A percentile compares a stretch with the other conserved stretches of the same genome.
phyloP scores from a whole-genome alignment of 2,797 vertebrate species.

The Semotilus atromaculatus region DNA sequence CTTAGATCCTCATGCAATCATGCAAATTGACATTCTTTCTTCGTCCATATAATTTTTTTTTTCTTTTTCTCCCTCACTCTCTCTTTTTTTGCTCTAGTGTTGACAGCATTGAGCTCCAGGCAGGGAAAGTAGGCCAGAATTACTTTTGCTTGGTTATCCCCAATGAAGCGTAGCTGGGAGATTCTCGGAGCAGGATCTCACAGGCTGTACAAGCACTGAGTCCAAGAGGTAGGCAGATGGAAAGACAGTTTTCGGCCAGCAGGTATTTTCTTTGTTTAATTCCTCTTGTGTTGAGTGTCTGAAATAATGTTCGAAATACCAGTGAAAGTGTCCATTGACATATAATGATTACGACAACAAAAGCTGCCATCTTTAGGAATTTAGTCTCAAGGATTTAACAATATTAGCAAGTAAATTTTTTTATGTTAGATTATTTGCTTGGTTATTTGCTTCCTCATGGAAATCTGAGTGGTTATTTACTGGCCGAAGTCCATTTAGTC shows the following conservation, averaged over 20 bases:
- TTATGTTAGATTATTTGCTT: not conserved
- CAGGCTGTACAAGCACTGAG: conserved; percentile 49
- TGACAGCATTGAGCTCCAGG: conserved; percentile 70
- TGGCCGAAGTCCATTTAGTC: not conserved
- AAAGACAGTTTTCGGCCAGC: conserved; percentile 77
- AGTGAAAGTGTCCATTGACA: conserved; percentile 52
- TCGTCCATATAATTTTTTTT: conserved; percentile 49
- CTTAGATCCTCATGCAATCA: conserved; percentile 53
- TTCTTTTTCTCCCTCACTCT: conserved; percentile 21
- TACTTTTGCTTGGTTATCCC: conserved; percentile 82
- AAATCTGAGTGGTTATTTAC: not conserved
- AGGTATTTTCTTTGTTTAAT: conserved; percentile 81
- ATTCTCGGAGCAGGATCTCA: conserved; percentile 55
- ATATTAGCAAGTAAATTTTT: not conserved
- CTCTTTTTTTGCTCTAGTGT: conserved; percentile 62
- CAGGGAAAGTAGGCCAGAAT: conserved; percentile 81
- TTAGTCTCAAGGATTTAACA: not conserved
- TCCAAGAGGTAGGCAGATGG: conserved; percentile 78
- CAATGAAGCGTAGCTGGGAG: conserved; percentile 78
- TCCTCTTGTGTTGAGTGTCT: conserved; percentile 64
- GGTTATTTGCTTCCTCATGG: not conserved
- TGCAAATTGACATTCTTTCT: conserved; percentile 54
- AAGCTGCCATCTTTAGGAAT: not conserved
- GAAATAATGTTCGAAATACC: conserved; percentile 66
- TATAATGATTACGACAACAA: conserved; percentile 32